These are phyloP conservation scores for Oreochromis mossambicus DNA, from an alignment of 2,797 vertebrate species.

Conservation along the genomic window DNA sequence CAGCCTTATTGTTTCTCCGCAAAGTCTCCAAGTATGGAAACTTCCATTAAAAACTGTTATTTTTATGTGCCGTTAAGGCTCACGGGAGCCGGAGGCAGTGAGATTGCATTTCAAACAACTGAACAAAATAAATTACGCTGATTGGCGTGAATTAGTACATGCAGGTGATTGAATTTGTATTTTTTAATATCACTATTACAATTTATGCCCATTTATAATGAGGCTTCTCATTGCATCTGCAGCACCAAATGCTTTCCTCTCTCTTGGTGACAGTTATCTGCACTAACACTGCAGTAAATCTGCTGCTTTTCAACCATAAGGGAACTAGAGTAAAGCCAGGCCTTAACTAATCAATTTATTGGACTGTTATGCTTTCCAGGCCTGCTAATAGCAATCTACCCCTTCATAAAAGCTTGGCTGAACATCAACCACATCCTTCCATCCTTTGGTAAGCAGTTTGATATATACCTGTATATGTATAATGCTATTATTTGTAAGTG, in stretches of 20 bases:
- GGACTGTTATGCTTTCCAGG: constrained; percentile 56
- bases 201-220: background rate
- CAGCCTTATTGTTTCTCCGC: background rate
- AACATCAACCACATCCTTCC: constrained; percentile 77
- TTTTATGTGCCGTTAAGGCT: background rate
- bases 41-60: background rate
- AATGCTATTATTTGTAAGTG: background rate
- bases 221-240: background rate
- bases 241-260: background rate
- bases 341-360: background rate
- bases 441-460: constrained; percentile 63
- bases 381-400: constrained; percentile 78
- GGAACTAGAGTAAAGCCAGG: background rate
- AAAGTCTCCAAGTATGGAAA: background rate
- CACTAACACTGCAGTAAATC: background rate
- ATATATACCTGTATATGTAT: background rate
- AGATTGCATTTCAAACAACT: background rate
- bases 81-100: background rate
- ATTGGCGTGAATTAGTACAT: background rate
- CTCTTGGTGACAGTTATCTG: background rate
- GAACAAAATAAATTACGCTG: background rate
- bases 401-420: constrained; percentile 80
- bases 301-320: background rate
- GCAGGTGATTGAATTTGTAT: background rate
- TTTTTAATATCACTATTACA: background rate